Evolutionary conservation across 2,888 invertebrate species (phyloP).

Genomic region (Trichopoda pennipes): DNA sequence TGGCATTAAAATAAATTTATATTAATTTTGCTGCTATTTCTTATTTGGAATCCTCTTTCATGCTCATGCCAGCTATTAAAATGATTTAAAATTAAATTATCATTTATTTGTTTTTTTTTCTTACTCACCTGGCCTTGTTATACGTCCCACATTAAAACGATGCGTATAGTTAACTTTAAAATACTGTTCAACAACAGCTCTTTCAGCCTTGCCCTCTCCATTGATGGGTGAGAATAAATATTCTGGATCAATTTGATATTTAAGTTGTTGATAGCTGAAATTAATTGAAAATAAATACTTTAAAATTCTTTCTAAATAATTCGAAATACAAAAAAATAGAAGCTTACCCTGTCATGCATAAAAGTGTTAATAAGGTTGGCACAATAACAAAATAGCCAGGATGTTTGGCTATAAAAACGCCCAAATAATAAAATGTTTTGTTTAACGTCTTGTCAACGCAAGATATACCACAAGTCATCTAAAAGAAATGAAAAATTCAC

Average conservation of each 20-base stretch:
- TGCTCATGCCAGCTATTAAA: background rate
- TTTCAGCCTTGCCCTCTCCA: conserved; percentile 91
- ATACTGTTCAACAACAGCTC: conserved; percentile 89
- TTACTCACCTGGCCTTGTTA: conserved; percentile 90
- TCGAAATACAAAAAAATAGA: background rate
- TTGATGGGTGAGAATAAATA: conserved; percentile 94
- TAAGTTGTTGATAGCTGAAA: conserved; percentile 86
- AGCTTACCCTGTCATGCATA: conserved; percentile 89
- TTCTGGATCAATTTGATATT: conserved; percentile 96
- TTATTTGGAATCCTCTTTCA: conserved; percentile 5
- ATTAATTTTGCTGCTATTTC: conserved; percentile 12
- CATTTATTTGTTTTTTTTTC: background rate
- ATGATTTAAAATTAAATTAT: conserved; percentile 5
- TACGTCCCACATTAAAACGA: conserved; percentile 91
- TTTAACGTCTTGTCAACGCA: conserved; percentile 91
- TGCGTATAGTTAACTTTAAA: conserved; percentile 95
- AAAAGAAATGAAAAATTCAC: conserved; percentile 55
- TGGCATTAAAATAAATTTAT: conserved; percentile 59
- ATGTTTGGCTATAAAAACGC: conserved; percentile 88
- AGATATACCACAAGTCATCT: conserved; percentile 88
- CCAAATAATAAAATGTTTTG: conserved; percentile 90
- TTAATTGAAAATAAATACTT: background rate
- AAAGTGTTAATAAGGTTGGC: conserved; percentile 89
- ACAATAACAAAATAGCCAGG: conserved; percentile 94
- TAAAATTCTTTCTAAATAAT: background rate